A percentile compares a stretch with the other conserved stretches of the same genome.
Conservation (phyloP, 2,113 vertebrate genomes). For the Cynopterus brachyotis region DNA sequence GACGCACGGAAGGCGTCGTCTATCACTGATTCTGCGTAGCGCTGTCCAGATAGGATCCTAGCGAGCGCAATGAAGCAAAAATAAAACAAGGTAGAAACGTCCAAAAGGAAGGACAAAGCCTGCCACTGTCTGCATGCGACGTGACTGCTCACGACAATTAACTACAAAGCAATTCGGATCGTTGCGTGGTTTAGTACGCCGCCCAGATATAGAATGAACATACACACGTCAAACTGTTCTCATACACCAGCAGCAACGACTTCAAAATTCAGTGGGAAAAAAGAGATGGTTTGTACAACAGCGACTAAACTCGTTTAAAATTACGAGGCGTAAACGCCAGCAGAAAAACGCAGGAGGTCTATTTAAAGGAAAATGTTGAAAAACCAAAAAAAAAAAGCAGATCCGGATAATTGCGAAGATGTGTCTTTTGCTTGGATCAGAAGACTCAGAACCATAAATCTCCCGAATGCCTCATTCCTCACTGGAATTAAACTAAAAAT, state of each 20-base stretch:
- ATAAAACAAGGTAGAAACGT: not conserved
- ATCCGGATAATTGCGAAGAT: not conserved
- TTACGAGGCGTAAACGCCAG: not conserved
- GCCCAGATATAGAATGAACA: not conserved
- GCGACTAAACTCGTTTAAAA: not conserved
- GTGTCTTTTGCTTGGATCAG: not conserved
- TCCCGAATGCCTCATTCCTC: not conserved
- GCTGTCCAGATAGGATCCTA: not conserved
- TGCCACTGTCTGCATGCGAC: not conserved
- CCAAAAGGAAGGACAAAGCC: not conserved
- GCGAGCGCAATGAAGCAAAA: not conserved
- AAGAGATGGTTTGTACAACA: not conserved
- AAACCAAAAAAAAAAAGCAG: conserved; percentile 27
- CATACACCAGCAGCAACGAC: not conserved
- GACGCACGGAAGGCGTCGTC: not conserved
- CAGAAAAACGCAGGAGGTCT: not conserved
- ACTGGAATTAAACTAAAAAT: conserved; percentile 20
- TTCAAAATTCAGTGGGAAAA: not conserved
- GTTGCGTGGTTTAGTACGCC: not conserved
- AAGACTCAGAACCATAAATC: not conserved
- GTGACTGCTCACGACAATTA: not conserved
- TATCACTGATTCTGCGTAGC: not conserved
- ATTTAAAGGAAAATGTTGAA: not conserved
- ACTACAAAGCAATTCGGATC: not conserved
- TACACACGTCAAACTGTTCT: not conserved